These are phyloP conservation scores for Sebastolobus alascanus DNA, from an alignment of 2,797 vertebrate genomes.

Conservation along the genomic window DNA sequence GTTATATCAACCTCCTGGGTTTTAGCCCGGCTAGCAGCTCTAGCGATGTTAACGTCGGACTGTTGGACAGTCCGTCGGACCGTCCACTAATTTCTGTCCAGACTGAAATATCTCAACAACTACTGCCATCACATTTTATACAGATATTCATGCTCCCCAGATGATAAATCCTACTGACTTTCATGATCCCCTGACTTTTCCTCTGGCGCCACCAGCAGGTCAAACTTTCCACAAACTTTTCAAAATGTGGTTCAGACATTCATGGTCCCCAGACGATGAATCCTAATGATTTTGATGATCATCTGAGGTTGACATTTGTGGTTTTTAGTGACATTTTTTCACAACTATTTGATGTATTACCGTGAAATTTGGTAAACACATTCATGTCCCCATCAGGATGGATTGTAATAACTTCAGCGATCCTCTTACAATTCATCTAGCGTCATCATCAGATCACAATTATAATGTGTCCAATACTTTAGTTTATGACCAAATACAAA, in stretches of 20 bases:
- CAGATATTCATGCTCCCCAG: neutral
- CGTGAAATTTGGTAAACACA: too few relatives aligned
- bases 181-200: too few relatives aligned
- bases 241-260: neutral
- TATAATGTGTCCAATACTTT: too few relatives aligned
- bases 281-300: neutral
- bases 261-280: neutral
- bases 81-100: neutral
- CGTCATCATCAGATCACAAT: too few relatives aligned
- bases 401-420: too few relatives aligned
- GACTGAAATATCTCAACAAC: neutral
- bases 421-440: too few relatives aligned
- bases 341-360: neutral
- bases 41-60: too few relatives aligned
- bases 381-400: too few relatives aligned
- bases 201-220: neutral
- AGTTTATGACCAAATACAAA: too few relatives aligned
- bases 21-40: too few relatives aligned
- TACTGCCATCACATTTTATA: neutral
- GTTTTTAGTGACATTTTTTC: too few relatives aligned
- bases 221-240: neutral
- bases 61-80: neutral
- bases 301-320: neutral
- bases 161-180: neutral
- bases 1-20: neutral